Percentiles rank a stretch among this genome's conserved stretches.
phyloP scores from a whole-genome alignment of 2,888 invertebrate species.

The Zhengitettix transpicula region DNA sequence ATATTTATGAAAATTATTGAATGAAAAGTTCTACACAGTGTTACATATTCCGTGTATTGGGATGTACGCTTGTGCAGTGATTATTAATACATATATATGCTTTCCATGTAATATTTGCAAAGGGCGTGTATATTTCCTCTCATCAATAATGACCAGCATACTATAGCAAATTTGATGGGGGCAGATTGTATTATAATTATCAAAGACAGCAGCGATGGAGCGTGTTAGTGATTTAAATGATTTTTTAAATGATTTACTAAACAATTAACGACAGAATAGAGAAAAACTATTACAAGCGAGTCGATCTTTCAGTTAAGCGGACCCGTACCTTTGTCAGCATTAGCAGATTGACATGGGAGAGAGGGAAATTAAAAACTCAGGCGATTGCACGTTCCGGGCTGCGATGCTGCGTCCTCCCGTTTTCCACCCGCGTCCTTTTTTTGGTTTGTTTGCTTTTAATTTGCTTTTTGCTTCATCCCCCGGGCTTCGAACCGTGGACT shows the following conservation, averaged over 20 bases:
- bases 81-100: no score
- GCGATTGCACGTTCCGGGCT: not conserved
- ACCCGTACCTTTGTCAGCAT: not conserved
- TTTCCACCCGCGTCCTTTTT: not conserved
- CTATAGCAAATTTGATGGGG: no score
- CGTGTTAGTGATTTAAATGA: not conserved
- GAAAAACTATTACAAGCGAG: not conserved
- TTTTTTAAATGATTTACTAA: not conserved
- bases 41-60: no score
- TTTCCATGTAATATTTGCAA: no score
- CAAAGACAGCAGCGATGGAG: no score
- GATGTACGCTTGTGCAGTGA: no score
- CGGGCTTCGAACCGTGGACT: not conserved
- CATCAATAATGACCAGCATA: no score
- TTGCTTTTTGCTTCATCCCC: not conserved
- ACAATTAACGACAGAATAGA: not conserved
- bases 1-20: no score
- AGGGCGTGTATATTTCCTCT: no score
- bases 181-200: no score
- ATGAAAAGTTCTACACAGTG: no score
- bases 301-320: not conserved
- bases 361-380: not conserved
- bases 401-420: not conserved
- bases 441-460: not conserved
- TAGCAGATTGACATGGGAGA: not conserved